phyloP scores from a whole-genome alignment of 1,140 invertebrate genomes.

The Leptestheria dahalacensis region DNA sequence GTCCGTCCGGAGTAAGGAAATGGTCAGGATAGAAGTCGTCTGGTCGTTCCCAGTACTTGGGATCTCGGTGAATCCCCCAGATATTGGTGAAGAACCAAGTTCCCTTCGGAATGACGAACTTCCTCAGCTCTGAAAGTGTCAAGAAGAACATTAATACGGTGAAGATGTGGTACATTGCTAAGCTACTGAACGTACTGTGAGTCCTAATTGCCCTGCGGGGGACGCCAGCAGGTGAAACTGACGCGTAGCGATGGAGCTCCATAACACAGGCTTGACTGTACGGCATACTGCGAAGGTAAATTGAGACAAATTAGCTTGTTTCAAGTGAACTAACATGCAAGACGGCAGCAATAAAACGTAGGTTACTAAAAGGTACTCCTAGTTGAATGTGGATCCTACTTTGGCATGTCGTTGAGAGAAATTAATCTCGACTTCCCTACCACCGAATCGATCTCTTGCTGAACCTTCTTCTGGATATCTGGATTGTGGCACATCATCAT shows the following conservation, averaged over 20 bases:
- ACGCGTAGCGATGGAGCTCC: conserved; percentile 19
- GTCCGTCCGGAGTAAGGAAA: conserved; percentile 21
- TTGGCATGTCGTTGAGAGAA: conserved; percentile 46
- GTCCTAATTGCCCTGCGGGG: conserved; percentile 16
- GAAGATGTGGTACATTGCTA: background rate
- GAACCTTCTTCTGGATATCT: conserved; percentile 59
- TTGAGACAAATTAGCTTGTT: background rate
- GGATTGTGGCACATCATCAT: conserved; percentile 58
- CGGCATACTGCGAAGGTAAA: conserved; percentile 14
- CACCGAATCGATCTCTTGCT: conserved; percentile 60
- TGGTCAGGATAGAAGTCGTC: conserved; percentile 26
- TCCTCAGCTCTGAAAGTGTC: conserved; percentile 15
- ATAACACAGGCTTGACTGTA: conserved; percentile 23
- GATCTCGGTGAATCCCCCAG: conserved; percentile 23
- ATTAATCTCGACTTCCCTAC: conserved; percentile 50
- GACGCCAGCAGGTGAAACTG: conserved; percentile 17
- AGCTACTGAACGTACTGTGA: no score
- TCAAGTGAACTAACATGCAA: background rate
- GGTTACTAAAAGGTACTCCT: background rate
- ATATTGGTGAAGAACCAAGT: conserved; percentile 26
- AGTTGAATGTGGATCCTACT: conserved; percentile 28
- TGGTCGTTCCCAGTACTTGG: conserved; percentile 24
- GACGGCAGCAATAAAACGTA: no score
- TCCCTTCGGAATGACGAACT: conserved; percentile 26
- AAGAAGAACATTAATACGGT: background rate